These are phyloP conservation scores for Esperia sulphurella DNA, from an alignment of 2,888 invertebrate species.

Conservation along the genomic window DNA sequence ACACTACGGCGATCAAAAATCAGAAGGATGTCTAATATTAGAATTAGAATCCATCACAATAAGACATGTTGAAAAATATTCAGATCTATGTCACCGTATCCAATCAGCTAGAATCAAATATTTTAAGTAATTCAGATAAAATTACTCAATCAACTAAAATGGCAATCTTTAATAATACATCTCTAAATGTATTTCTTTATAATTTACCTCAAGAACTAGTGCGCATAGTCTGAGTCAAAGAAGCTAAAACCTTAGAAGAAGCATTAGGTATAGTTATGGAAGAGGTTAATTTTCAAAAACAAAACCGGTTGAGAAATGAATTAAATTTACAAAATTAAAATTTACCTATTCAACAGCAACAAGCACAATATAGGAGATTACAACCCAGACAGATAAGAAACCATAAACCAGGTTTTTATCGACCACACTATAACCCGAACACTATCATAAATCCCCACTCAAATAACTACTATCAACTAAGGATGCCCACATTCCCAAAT, in stretches of 20 bases:
- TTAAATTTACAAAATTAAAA: too few species aligned
- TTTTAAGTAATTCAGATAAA: not conserved
- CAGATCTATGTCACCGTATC: conserved; percentile 1
- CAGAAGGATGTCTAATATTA: not conserved
- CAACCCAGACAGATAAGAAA: not conserved
- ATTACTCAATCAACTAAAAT: not conserved
- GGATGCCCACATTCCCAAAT: too few species aligned
- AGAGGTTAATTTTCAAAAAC: not conserved
- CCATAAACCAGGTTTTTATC: not conserved
- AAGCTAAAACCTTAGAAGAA: not conserved
- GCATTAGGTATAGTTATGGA: not conserved
- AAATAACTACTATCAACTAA: too few species aligned
- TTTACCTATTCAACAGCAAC: not conserved
- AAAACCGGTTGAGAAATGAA: not conserved
- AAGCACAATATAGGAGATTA: not conserved
- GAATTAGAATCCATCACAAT: conserved; percentile 13
- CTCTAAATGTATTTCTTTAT: not conserved
- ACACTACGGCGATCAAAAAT: too few species aligned
- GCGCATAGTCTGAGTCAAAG: not conserved
- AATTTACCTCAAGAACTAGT: not conserved
- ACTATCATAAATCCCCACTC: too few species aligned
- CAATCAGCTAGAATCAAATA: not conserved
- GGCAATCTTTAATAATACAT: not conserved
- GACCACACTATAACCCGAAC: too few species aligned
- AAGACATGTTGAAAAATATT: conserved; percentile 13